Conservation (phyloP, 2,888 invertebrate genomes). For the Maniola hyperantus region DNA sequence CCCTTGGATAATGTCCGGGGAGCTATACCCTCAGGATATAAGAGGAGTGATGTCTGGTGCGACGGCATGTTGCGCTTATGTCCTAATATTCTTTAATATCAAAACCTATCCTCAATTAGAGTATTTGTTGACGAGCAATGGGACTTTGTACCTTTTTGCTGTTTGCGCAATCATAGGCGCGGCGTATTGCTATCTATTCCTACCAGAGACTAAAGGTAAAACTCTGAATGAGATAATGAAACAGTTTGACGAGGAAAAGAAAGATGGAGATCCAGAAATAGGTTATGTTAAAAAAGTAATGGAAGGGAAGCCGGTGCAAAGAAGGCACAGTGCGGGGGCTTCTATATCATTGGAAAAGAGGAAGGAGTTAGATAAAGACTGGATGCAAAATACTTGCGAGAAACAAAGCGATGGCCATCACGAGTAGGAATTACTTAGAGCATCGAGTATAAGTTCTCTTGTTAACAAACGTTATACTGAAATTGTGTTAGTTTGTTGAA, state of each 20-base stretch:
- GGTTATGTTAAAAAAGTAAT: constrained; percentile 56
- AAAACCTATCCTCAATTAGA: constrained; percentile 87
- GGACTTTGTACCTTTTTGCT: constrained; percentile 85
- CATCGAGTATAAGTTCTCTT: neutral
- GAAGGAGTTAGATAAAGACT: constrained; percentile 49
- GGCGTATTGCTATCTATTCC: constrained; percentile 81
- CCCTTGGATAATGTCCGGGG: constrained; percentile 90
- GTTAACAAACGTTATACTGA: neutral
- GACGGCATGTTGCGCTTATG: constrained; percentile 86
- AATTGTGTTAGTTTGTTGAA: neutral
- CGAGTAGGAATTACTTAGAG: neutral
- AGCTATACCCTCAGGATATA: constrained; percentile 86
- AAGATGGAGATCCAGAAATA: constrained; percentile 62
- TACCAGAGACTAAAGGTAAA: constrained; percentile 88
- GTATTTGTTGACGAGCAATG: constrained; percentile 81
- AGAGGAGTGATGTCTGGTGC: constrained; percentile 87
- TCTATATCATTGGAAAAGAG: constrained; percentile 68
- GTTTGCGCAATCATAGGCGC: constrained; percentile 83
- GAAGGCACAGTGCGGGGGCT: constrained; percentile 72
- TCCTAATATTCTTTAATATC: constrained; percentile 86
- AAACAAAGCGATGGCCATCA: constrained; percentile 36
- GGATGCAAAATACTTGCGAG: constrained; percentile 51
- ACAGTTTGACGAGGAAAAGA: constrained; percentile 78
- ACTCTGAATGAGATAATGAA: constrained; percentile 86
- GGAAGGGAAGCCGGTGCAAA: constrained; percentile 62